Evolutionary conservation across 2,797 vertebrate species (phyloP).

Genomic region (Sternotherus odoratus): DNA sequence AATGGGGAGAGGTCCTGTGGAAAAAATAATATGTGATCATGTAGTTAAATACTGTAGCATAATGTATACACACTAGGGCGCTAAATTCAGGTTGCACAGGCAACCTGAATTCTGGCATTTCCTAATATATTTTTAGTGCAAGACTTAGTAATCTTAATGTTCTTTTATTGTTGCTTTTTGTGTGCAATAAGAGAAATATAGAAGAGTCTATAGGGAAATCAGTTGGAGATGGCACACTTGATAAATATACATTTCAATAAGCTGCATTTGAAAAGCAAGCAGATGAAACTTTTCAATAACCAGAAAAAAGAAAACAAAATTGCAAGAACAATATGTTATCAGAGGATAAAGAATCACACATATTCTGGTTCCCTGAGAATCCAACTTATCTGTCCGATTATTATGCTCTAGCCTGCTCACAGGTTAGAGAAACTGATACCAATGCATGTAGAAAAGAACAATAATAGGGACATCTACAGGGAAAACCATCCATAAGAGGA

Average conservation of each 20-base stretch:
- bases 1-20: background rate
- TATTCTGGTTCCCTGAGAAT: slow-evolving; percentile 16
- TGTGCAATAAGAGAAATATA: background rate
- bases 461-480: background rate
- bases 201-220: slow-evolving; percentile 13
- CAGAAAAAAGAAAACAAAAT: slow-evolving; percentile 4
- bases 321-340: background rate
- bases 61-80: background rate
- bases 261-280: background rate
- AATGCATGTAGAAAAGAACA: background rate
- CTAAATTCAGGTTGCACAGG: background rate
- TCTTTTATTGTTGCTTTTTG: background rate
- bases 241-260: slow-evolving; percentile 31
- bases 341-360: slow-evolving; percentile 5
- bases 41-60: background rate
- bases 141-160: background rate
- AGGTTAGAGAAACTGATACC: background rate
- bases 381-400: background rate
- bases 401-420: background rate
- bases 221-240: background rate
- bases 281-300: slow-evolving; percentile 4
- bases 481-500: background rate
- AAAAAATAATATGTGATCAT: background rate
- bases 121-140: background rate
- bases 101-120: background rate